Conservation (phyloP, 2,797 vertebrate genomes). For the Peromyscus melanophrys region DNA sequence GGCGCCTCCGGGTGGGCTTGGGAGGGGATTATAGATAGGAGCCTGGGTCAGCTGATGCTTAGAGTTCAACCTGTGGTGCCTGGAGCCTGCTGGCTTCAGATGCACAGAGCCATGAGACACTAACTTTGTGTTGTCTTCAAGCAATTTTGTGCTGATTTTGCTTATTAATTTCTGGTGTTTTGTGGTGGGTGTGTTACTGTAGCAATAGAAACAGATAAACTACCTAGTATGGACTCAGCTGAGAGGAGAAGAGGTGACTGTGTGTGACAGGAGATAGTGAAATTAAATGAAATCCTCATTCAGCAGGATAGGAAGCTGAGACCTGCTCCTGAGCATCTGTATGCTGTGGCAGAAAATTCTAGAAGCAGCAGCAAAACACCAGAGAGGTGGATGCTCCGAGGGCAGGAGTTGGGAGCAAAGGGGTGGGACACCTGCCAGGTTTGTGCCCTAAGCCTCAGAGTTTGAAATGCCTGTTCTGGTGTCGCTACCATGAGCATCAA, state of each 20-base stretch:
- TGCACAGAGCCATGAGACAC: background rate
- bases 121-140: background rate
- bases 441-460: background rate
- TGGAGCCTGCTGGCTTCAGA: background rate
- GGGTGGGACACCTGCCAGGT: background rate
- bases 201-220: background rate
- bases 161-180: background rate
- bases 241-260: background rate
- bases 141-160: background rate
- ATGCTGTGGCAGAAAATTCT: background rate
- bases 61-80: background rate
- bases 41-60: background rate
- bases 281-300: slow-evolving; percentile 5
- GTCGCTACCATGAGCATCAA: background rate
- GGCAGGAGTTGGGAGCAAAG: background rate
- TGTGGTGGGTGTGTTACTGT: background rate
- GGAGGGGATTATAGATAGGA: background rate
- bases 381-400: background rate
- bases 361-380: background rate
- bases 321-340: background rate
- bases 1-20: background rate
- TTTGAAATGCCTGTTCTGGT: background rate
- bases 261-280: background rate
- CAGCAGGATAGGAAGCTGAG: slow-evolving; percentile 7
- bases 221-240: no score